A percentile compares a stretch with the other conserved stretches of the same genome.
Evolutionary conservation across 2,113 vertebrate genomes (phyloP).

Genomic region (Meriones unguiculatus): DNA sequence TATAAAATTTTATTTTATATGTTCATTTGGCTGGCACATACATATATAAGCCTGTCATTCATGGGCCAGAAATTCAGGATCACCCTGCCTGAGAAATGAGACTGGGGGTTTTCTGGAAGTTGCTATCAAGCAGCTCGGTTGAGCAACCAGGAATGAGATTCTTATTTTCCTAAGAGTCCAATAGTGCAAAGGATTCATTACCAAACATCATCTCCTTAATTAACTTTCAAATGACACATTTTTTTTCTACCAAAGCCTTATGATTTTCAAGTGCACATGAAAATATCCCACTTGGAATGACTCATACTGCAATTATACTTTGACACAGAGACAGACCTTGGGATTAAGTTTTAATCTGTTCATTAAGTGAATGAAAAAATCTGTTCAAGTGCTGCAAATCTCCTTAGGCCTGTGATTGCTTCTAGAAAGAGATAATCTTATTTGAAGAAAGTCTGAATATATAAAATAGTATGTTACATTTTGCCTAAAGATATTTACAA

Average conservation of each 20-base stretch:
- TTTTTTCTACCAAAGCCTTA: neutral
- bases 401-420: constrained; percentile 68
- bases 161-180: neutral
- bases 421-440: constrained; percentile 72
- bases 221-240: neutral
- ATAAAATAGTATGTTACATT: constrained; percentile 36
- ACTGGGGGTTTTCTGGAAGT: neutral
- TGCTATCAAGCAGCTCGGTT: neutral
- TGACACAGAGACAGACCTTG: constrained; percentile 55
- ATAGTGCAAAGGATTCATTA: neutral
- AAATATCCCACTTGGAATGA: constrained; percentile 17
- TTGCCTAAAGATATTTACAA: constrained; percentile 48
- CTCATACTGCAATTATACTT: constrained; percentile 55
- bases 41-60: neutral
- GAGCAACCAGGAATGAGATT: neutral
- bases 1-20: neutral
- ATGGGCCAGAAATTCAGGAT: no score
- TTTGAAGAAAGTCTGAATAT: constrained; percentile 64
- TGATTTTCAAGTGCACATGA: neutral
- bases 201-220: neutral
- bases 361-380: constrained; percentile 55
- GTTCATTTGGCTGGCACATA: neutral
- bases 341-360: constrained; percentile 75
- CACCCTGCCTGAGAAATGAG: neutral
- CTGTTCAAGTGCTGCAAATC: constrained; percentile 64